phyloP scores from a whole-genome alignment of 2,888 invertebrate genomes.

The Acleris emargana region DNA sequence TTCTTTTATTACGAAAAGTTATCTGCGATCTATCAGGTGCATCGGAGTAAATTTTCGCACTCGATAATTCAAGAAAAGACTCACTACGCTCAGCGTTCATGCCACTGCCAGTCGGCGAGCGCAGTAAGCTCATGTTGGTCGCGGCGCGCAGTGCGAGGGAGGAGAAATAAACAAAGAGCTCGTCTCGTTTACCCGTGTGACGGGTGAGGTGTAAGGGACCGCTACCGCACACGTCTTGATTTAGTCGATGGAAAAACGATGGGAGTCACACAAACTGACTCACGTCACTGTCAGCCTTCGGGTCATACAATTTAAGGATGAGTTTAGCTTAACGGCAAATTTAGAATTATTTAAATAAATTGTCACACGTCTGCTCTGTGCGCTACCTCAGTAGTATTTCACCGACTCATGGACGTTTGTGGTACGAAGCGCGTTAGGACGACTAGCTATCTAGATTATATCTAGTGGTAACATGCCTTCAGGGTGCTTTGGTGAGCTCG shows the following conservation, averaged over 20 bases:
- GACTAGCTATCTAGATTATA: too few relatives aligned
- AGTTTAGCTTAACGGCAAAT: conserved; percentile 1
- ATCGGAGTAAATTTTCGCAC: background rate
- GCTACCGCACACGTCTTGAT: background rate
- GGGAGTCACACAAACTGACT: background rate
- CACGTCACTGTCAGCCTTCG: background rate
- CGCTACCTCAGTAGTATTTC: background rate
- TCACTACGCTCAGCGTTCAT: background rate
- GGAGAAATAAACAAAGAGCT: background rate
- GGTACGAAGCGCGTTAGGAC: too few relatives aligned
- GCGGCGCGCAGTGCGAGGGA: background rate
- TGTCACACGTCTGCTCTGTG: background rate
- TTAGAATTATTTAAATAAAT: background rate
- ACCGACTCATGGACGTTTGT: too few relatives aligned
- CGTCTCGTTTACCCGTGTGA: background rate
- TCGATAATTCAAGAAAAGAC: conserved; percentile 2
- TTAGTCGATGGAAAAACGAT: background rate
- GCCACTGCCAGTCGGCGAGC: conserved; percentile 20
- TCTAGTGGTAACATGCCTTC: too few relatives aligned
- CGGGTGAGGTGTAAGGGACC: background rate
- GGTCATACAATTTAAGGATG: background rate
- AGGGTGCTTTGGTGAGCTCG: too few relatives aligned
- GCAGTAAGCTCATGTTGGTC: conserved; percentile 9
- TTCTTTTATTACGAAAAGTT: conserved; percentile 5
- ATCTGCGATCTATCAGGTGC: background rate